These are phyloP conservation scores for Melopsittacus undulatus DNA, from an alignment of 2,797 vertebrate species.

Conservation along the genomic window DNA sequence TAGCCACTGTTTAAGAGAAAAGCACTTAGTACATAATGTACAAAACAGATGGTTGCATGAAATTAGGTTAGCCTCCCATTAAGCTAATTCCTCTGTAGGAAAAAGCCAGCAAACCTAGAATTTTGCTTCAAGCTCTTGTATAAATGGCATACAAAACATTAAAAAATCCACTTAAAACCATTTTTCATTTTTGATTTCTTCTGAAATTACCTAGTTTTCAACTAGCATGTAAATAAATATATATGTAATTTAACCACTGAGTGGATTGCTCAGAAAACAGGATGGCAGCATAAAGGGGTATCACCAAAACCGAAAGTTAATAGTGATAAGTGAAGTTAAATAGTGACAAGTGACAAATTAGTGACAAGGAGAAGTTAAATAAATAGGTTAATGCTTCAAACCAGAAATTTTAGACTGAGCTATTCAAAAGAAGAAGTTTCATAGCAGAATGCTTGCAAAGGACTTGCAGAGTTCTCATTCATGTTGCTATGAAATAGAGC, in stretches of 20 bases:
- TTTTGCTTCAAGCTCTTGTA: not conserved
- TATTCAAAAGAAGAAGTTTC: not conserved
- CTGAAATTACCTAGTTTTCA: not conserved
- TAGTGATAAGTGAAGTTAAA: not conserved
- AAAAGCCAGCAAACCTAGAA: not conserved
- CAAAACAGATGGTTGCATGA: conserved; percentile 9
- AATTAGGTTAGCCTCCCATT: conserved; percentile 36
- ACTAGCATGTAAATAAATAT: not conserved
- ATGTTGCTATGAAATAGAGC: not conserved
- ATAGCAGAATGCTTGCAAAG: not conserved
- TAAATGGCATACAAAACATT: not conserved
- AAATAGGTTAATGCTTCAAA: not conserved
- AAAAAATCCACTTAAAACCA: rapidly evolving
- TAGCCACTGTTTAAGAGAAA: conserved; percentile 14
- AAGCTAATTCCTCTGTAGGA: not conserved
- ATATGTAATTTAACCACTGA: not conserved
- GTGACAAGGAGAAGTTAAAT: not conserved
- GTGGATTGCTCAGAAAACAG: not conserved
- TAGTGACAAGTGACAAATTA: not conserved
- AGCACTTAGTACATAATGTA: not conserved
- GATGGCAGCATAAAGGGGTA: not conserved
- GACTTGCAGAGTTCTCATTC: not conserved
- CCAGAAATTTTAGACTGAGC: not conserved
- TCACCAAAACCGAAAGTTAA: not conserved
- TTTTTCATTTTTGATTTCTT: not conserved